phyloP scores from a whole-genome alignment of 2,113 vertebrate genomes.

The Pelecanoides urinatrix region DNA sequence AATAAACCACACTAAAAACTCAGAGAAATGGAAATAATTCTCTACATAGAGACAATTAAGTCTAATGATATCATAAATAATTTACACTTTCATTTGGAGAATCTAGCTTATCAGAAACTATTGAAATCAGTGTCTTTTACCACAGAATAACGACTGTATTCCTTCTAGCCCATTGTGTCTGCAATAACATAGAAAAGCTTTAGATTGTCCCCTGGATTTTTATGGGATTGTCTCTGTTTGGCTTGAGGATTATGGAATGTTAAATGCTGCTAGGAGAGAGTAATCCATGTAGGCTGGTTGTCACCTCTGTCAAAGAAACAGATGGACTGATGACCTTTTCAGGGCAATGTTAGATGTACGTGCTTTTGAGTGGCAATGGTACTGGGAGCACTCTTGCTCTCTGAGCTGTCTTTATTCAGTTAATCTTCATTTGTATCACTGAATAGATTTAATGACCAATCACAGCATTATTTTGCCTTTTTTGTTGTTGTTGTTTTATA shows the following conservation, averaged over 20 bases:
- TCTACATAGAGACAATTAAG: background rate
- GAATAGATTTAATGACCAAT: background rate
- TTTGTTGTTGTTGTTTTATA: background rate
- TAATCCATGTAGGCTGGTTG: constrained; percentile 9
- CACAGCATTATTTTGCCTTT: background rate
- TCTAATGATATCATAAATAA: background rate
- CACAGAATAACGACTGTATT: background rate
- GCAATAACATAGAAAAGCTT: background rate
- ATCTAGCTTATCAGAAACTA: background rate
- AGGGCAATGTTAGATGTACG: background rate
- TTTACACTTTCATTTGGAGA: background rate
- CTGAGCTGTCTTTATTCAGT: background rate
- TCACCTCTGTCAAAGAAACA: constrained; percentile 55
- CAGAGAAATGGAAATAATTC: background rate
- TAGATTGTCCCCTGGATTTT: background rate
- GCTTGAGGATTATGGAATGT: constrained; percentile 23
- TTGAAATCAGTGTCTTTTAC: background rate
- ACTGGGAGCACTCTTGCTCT: background rate
- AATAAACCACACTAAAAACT: background rate
- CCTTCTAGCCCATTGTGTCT: background rate
- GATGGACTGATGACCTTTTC: constrained; percentile 51
- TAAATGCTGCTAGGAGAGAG: constrained; percentile 32
- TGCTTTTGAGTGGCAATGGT: background rate
- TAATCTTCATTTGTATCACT: background rate
- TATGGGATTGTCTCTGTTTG: background rate